Evolutionary conservation across 2,888 invertebrate species (phyloP).

Genomic region (Tuberolachnus salignus): DNA sequence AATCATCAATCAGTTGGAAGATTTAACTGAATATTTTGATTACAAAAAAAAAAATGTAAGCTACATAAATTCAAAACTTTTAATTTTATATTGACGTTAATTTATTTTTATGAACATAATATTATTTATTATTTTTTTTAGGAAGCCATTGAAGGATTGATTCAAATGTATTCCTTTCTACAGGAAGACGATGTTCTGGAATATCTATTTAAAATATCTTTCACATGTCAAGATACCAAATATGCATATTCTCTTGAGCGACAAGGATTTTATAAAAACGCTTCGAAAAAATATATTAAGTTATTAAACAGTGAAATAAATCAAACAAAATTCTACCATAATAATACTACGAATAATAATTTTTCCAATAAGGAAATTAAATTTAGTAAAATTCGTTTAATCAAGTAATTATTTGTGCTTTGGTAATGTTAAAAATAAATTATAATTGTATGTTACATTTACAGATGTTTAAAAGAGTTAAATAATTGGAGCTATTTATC

Average conservation of each 20-base stretch:
- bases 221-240: constrained; percentile 18
- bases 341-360: no score
- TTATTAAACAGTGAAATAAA: background rate
- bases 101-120: background rate
- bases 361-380: background rate
- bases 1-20: constrained; percentile 34
- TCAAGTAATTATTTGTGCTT: constrained; percentile 16
- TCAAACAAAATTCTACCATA: background rate
- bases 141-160: constrained; percentile 29
- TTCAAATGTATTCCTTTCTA: constrained; percentile 39
- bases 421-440: background rate
- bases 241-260: constrained; percentile 26
- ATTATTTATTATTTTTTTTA: constrained; percentile 27
- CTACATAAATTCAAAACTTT: background rate
- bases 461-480: constrained; percentile 43
- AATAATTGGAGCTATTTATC: constrained; percentile 25
- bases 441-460: background rate
- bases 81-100: background rate
- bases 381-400: constrained; percentile 19
- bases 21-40: constrained; percentile 3
- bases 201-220: constrained; percentile 6
- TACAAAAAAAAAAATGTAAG: constrained; percentile 42
- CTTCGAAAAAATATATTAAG: constrained; percentile 1
- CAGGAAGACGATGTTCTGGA: constrained; percentile 42
- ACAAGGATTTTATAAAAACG: constrained; percentile 12